Percentiles rank a stretch among this genome's conserved stretches.
phyloP scores from a whole-genome alignment of 2,888 invertebrate species.

The Tetragonisca angustula region DNA sequence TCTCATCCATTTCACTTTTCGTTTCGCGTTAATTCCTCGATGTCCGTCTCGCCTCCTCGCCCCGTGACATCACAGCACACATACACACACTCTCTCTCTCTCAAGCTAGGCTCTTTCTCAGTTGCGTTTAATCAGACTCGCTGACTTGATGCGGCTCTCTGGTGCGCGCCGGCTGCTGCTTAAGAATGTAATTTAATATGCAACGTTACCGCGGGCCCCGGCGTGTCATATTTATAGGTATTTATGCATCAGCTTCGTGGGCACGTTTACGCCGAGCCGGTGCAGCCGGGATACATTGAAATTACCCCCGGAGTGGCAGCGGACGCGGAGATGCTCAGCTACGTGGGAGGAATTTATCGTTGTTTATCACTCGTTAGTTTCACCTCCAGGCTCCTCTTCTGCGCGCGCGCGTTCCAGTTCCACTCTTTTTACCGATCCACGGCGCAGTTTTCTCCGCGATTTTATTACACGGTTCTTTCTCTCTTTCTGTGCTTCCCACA shows the following conservation, averaged over 20 bases:
- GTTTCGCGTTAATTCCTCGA: slow-evolving; percentile 8
- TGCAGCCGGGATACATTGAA: slow-evolving; percentile 69
- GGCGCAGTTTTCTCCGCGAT: slow-evolving; percentile 17
- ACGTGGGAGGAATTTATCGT: slow-evolving; percentile 72
- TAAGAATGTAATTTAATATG: slow-evolving; percentile 82
- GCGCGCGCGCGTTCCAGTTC: background rate
- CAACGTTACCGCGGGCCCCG: slow-evolving; percentile 75
- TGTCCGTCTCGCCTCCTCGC: slow-evolving; percentile 30
- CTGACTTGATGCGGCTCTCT: slow-evolving; percentile 68
- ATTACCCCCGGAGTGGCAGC: slow-evolving; percentile 61
- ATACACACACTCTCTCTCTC: too few relatives aligned
- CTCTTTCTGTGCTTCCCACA: slow-evolving; percentile 18
- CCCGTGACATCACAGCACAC: background rate
- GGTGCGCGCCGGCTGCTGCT: slow-evolving; percentile 70
- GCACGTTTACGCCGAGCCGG: slow-evolving; percentile 67
- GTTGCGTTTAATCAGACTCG: slow-evolving; percentile 70
- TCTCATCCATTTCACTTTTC: slow-evolving; percentile 24
- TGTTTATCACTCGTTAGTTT: slow-evolving; percentile 69
- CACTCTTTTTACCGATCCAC: background rate
- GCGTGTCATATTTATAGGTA: slow-evolving; percentile 79
- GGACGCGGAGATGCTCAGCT: slow-evolving; percentile 13
- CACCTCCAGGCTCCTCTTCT: slow-evolving; percentile 19
- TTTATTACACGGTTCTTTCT: slow-evolving; percentile 13
- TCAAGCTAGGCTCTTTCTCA: slow-evolving; percentile 5
- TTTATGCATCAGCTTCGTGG: slow-evolving; percentile 75